phyloP scores from a whole-genome alignment of 2,113 vertebrate genomes.

The Calidris pygmaea region DNA sequence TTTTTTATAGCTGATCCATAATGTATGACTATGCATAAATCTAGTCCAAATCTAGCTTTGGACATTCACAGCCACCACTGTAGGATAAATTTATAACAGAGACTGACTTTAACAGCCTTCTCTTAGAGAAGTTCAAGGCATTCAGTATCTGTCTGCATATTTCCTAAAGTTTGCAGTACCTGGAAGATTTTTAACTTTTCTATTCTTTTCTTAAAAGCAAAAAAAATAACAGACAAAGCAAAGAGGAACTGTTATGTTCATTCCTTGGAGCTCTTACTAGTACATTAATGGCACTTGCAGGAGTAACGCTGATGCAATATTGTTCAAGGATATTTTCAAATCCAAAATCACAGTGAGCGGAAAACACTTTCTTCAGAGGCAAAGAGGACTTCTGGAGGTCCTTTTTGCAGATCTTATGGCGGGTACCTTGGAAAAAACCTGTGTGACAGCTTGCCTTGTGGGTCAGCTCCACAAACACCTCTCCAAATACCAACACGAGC shows the following conservation, averaged over 20 bases:
- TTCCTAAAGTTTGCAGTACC: not conserved
- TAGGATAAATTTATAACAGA: conserved; percentile 57
- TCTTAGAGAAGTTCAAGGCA: conserved; percentile 27
- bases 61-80: conserved; percentile 38
- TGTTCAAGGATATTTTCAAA: not conserved
- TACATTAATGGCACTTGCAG: not conserved
- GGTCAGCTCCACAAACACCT: not conserved
- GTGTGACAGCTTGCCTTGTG: not conserved
- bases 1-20: conserved; percentile 55
- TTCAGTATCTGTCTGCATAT: not conserved
- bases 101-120: conserved; percentile 30
- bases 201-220: not conserved
- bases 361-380: not conserved
- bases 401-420: not conserved
- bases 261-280: not conserved
- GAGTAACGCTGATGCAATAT: not conserved
- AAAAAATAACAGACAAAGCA: not conserved
- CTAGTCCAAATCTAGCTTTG: conserved; percentile 25
- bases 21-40: conserved; percentile 66
- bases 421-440: not conserved
- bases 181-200: not conserved
- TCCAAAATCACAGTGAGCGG: not conserved
- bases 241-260: not conserved
- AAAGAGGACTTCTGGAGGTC: not conserved
- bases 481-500: accelerated